phyloP scores from a whole-genome alignment of 1,140 invertebrate genomes.

The Drosophila takahashii region DNA sequence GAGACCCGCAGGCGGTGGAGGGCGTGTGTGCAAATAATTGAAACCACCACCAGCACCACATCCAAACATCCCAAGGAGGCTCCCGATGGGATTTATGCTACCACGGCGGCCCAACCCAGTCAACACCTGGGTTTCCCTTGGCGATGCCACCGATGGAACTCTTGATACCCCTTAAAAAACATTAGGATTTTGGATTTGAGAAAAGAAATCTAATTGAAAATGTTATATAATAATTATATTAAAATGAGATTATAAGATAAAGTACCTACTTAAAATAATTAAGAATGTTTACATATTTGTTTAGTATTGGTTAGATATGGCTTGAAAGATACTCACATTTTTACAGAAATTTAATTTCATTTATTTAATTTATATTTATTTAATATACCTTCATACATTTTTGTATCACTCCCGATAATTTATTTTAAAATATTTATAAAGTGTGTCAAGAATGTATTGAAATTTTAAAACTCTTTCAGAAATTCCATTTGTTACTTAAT shows the following conservation, averaged over 20 bases:
- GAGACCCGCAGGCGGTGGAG: slow-evolving; percentile 24
- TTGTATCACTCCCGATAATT: too few relatives aligned
- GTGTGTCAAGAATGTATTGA: too few relatives aligned
- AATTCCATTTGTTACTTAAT: too few relatives aligned
- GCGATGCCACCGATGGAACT: not conserved
- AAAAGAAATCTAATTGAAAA: not conserved
- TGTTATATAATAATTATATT: too few relatives aligned
- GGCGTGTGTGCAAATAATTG: slow-evolving; percentile 66
- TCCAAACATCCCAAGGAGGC: slow-evolving; percentile 11
- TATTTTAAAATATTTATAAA: too few relatives aligned
- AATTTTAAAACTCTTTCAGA: too few relatives aligned
- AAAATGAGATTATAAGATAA: too few relatives aligned
- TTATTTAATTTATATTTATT: too few relatives aligned
- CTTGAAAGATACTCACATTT: too few relatives aligned
- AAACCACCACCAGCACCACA: slow-evolving; percentile 38
- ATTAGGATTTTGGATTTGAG: slow-evolving; percentile 9
- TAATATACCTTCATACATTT: too few relatives aligned
- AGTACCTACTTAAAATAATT: too few relatives aligned
- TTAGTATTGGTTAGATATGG: not conserved
- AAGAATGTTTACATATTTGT: not conserved
- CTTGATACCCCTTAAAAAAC: not conserved
- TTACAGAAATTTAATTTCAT: too few relatives aligned
- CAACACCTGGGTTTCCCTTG: slow-evolving; percentile 23
- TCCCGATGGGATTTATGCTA: slow-evolving; percentile 47
- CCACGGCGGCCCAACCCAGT: slow-evolving; percentile 19